phyloP scores from a whole-genome alignment of 1,140 invertebrate species.

The Rhopalosiphum maidis region DNA sequence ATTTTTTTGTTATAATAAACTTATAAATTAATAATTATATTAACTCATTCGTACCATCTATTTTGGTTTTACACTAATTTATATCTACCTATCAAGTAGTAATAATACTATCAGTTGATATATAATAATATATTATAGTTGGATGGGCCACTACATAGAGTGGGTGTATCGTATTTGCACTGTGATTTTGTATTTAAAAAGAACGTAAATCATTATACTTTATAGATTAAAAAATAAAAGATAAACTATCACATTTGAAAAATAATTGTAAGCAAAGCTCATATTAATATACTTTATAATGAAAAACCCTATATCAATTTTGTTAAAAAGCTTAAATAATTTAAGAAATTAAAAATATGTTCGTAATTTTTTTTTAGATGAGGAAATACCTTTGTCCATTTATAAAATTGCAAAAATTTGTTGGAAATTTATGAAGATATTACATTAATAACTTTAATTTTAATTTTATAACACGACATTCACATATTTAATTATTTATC shows the following conservation, averaged over 20 bases:
- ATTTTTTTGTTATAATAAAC: neutral
- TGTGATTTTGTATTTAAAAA: neutral
- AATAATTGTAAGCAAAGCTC: neutral
- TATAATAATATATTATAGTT: conserved; percentile 8
- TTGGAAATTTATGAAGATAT: neutral
- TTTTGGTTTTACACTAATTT: neutral
- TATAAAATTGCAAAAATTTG: neutral
- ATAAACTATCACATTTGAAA: neutral
- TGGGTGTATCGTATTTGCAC: neutral
- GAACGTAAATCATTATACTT: neutral
- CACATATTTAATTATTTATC: neutral
- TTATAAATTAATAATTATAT: neutral
- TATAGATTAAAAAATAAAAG: neutral
- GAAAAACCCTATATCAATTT: neutral
- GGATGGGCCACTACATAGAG: neutral
- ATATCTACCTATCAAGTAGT: neutral
- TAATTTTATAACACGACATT: neutral
- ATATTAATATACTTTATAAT: neutral
- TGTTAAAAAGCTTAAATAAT: neutral
- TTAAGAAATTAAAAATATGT: neutral
- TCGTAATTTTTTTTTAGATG: too few species aligned
- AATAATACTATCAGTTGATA: neutral
- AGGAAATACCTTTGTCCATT: neutral
- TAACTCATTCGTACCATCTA: neutral
- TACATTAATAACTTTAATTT: too few species aligned